These are phyloP conservation scores for Alcedo quadribrachys DNA, from an alignment of 2,797 vertebrate species.

Conservation along the genomic window DNA sequence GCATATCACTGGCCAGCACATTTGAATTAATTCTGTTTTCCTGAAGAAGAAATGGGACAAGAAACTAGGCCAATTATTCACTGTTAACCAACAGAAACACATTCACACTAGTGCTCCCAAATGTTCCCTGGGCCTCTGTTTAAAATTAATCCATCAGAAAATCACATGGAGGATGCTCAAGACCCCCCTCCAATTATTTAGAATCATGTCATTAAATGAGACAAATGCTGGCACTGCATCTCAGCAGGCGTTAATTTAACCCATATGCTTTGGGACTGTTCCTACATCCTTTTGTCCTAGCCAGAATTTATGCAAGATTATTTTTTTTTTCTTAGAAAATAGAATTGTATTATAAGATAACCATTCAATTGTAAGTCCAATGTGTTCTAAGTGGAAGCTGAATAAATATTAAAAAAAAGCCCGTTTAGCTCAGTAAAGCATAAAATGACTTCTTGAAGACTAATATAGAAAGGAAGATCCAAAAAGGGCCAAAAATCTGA, in stretches of 20 bases:
- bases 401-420: neutral
- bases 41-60: constrained; percentile 45
- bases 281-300: constrained; percentile 53
- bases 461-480: neutral
- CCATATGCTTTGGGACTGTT: constrained; percentile 64
- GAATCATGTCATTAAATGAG: constrained; percentile 64
- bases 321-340: constrained; percentile 6
- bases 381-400: constrained; percentile 9
- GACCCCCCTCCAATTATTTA: constrained; percentile 60
- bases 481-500: neutral
- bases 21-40: constrained; percentile 39
- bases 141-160: constrained; percentile 66
- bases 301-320: constrained; percentile 40
- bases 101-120: constrained; percentile 43
- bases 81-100: constrained; percentile 50
- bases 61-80: constrained; percentile 64
- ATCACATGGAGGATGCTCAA: constrained; percentile 44
- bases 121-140: constrained; percentile 39
- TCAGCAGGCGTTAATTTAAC: constrained; percentile 68
- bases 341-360: constrained; percentile 12
- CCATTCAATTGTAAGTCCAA: neutral
- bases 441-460: neutral
- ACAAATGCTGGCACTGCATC: constrained; percentile 63
- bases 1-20: neutral
- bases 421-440: neutral